phyloP scores from a whole-genome alignment of 2,888 invertebrate genomes.

The Rugalucina vietnamica region DNA sequence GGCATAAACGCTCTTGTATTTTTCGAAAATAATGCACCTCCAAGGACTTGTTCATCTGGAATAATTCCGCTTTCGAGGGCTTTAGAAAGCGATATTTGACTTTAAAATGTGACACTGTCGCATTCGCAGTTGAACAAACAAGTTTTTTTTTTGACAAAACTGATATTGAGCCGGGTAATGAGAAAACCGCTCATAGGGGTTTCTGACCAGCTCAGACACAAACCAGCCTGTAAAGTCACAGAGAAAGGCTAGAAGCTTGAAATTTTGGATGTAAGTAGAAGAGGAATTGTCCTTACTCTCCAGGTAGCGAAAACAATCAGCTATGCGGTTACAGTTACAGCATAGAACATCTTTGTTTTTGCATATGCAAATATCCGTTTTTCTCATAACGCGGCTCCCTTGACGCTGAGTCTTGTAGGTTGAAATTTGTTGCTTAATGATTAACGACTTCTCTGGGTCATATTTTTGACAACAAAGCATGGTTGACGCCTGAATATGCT shows the following conservation, averaged over 20 bases:
- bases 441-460: conserved; percentile 29
- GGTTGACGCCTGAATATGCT: conserved; percentile 29
- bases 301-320: too few relatives aligned
- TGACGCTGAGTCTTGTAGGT: not conserved
- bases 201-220: too few relatives aligned
- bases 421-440: conserved; percentile 19
- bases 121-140: conserved; percentile 10
- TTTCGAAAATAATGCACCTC: conserved; percentile 7
- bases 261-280: too few relatives aligned
- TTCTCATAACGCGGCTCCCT: too few relatives aligned
- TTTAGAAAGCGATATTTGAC: conserved; percentile 10
- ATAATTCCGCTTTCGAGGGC: conserved; percentile 7
- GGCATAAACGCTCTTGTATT: conserved; percentile 20
- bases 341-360: too few relatives aligned
- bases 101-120: conserved; percentile 10
- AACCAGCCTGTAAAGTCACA: too few relatives aligned
- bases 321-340: too few relatives aligned
- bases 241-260: too few relatives aligned
- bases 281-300: too few relatives aligned
- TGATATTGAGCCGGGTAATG: not conserved
- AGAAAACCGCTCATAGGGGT: too few relatives aligned
- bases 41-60: conserved; percentile 13
- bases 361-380: too few relatives aligned
- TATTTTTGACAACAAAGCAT: conserved; percentile 27
- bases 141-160: conserved; percentile 12